phyloP scores from a whole-genome alignment of 1,140 invertebrate species.

The Lucilia sericata region DNA sequence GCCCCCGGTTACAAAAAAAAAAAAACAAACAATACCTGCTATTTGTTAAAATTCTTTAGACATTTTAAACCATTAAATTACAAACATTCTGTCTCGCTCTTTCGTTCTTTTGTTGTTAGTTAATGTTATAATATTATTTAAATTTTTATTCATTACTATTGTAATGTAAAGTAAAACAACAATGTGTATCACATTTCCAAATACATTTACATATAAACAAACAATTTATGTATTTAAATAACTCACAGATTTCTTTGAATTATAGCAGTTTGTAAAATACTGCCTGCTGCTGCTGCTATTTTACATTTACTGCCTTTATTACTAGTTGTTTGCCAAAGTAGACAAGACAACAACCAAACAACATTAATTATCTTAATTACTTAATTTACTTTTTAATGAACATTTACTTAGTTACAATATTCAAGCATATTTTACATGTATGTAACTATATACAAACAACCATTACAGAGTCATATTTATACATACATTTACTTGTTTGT shows the following conservation, averaged over 20 bases:
- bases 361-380: conserved; percentile 27
- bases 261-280: too few species aligned
- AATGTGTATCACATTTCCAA: not conserved
- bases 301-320: not conserved
- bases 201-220: not conserved
- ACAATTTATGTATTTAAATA: not conserved
- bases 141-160: not conserved
- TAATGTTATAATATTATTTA: too few species aligned
- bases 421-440: not conserved
- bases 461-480: not conserved
- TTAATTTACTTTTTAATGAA: conserved; percentile 21
- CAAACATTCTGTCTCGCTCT: too few species aligned
- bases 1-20: too few species aligned
- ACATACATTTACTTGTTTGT: not conserved
- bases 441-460: not conserved
- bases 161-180: too few species aligned
- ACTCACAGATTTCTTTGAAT: not conserved
- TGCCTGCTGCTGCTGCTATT: too few species aligned
- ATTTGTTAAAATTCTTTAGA: too few species aligned
- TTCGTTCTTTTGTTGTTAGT: too few species aligned
- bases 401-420: not conserved
- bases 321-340: not conserved
- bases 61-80: too few species aligned
- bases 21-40: too few species aligned
- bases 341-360: conserved; percentile 5